Evolutionary conservation across 92 coral and sea anemone genomes (phyloP).

Genomic region (Phenganax stokvisi): DNA sequence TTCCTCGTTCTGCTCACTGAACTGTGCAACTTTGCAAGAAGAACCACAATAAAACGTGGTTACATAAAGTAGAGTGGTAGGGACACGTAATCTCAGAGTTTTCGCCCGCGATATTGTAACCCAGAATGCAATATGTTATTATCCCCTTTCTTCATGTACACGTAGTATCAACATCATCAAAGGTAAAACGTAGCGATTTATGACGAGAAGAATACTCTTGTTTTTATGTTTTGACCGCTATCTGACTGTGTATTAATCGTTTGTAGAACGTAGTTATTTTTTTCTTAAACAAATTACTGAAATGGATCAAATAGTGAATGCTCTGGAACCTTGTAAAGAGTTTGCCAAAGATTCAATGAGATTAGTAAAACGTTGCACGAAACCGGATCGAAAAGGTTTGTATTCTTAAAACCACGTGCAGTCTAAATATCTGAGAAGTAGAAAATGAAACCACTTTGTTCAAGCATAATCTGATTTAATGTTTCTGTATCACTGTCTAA

Average conservation of each 20-base stretch:
- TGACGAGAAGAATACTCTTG: neutral
- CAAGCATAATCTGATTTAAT: too few relatives aligned
- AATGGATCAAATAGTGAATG: conserved; percentile 95
- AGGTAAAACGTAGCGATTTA: conserved; percentile 20
- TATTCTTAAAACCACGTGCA: neutral
- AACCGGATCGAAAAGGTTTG: conserved; percentile 96
- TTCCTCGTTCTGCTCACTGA: too few relatives aligned
- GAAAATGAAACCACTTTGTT: too few relatives aligned
- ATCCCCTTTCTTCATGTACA: neutral
- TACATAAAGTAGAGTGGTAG: conserved; percentile 11
- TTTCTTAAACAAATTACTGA: conserved; percentile 13
- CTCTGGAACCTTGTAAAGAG: conserved; percentile 91
- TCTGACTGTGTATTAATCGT: neutral
- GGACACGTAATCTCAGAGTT: conserved; percentile 27
- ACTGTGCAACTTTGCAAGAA: too few relatives aligned
- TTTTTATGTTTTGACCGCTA: neutral
- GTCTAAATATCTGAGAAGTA: too few relatives aligned
- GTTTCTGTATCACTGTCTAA: too few relatives aligned
- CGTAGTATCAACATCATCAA: neutral
- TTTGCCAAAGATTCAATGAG: conserved; percentile 98
- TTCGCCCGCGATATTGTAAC: conserved; percentile 45
- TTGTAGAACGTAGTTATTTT: neutral
- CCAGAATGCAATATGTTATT: conserved; percentile 63
- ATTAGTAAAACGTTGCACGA: conserved; percentile 95
- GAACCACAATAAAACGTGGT: neutral